Evolutionary conservation across 2,888 invertebrate genomes (phyloP), one percentile per base, ranked within the genome.

Genomic region (Caenorhabditis wallacei): DNA sequence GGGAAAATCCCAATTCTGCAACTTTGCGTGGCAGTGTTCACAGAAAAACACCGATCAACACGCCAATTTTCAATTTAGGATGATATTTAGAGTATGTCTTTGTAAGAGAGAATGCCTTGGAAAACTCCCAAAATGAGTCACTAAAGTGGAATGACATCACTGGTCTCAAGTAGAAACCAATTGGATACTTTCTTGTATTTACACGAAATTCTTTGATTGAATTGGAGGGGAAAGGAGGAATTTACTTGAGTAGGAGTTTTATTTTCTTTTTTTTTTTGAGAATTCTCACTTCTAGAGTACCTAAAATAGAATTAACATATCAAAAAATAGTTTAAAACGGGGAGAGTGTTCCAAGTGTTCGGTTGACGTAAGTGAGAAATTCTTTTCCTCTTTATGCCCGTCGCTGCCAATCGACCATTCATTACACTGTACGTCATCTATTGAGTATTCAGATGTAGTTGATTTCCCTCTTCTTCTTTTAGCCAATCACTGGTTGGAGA

Each of bases 401-500:
- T 8, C 30, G 30, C 16, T 16, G 61, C 18, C 61, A 24, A 43
- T 20, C 37, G 24, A 46, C 48, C 16, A 40, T 64, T 64, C 64
- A 66, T 66, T 66, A 66, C 66, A 66, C 66, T 66, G 26, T 53
- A 66, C 53, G 66, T 53, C 66, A 53, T 64, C 48, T 54, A 18
- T 53, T 66, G 51, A 66, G 66, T 66, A 66, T 66, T 66, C 53
- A 48, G 53, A 64, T 30, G n/a, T 22, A 1, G 59, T 59, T 63
- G 46, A 63, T 63, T 63, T 66, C 18, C 24, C 13, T 13, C 11
- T 13, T 53, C n/a, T 61, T 43, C n/a, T 13, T 43, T 22, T 16
- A 56, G 64, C 64, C 51, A 66, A 66, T 53, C 66, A 66, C 37
- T 53, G 16, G 53, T 66, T 66, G 66, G 66, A n/a, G n/a, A 66